Base-by-base conservation (phyloP, 1,140 invertebrate species). In the Ostrea edulis region DNA sequence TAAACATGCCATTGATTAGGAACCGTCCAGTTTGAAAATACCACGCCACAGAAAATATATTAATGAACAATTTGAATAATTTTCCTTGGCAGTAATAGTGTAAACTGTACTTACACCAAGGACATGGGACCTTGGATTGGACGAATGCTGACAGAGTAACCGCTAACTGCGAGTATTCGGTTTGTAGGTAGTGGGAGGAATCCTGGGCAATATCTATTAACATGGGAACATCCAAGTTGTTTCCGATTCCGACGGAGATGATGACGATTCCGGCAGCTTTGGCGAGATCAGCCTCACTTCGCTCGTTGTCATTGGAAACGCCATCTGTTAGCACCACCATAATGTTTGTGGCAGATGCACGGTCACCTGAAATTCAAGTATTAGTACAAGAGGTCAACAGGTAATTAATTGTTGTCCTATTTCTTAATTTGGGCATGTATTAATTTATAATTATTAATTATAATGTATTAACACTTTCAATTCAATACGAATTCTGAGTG, bases 291-390 rank as follows among this genome's bases (percentile, higher is more conserved):
- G 82, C 82, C 44, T 83, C 82, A 44, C 14, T 14, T 5, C n/a
- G n/a, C 22, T 83, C 82, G 53, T 83, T 54, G 82, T 83, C 82
- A 53, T 83, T 53, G 44, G 82, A 83, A 8, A 83, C 53, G 9
- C 82, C 82, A 44, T 83, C 82, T 17, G 82, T 83, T 2, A 83
- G 22, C 8, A 83, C 82, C 14, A 83, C 82, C 82, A 83, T 83
- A 11, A 83, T 83, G 53, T 83, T 83, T n/a, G 51, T 83, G 11
- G 51, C 82, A 25, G 17, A 20, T 51, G 82, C n/a, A 9, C 82
- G 44, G 53, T 83, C 82, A 22, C 82, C 82, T 83, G 20, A 20
- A 9, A 0, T 9, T 35, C 20, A 81, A 51, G 17, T 5, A 44
- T 44, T 44, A 44, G 35, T 44, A 44, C 35, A 44, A 44, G 35